These are phyloP conservation scores for Calypte anna DNA, from an alignment of 2,113 vertebrate species.

Conservation along the genomic window DNA sequence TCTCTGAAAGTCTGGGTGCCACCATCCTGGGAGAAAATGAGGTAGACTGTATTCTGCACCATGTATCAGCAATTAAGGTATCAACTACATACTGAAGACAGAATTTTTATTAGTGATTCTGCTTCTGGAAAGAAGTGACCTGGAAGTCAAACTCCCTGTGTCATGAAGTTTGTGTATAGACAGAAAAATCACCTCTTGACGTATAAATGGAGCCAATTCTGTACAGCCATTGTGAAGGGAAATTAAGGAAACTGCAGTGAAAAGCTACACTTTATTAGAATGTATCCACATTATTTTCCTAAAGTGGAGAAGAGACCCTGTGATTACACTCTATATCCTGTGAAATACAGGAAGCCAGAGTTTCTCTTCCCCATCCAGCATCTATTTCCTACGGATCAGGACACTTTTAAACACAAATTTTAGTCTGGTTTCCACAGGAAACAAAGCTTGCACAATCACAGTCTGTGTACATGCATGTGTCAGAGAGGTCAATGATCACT, in stretches of 20 bases:
- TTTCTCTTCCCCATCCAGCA: background rate
- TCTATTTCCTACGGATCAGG: background rate
- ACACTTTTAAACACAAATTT: background rate
- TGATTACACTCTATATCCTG: background rate
- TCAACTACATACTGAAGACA: background rate
- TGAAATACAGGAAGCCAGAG: background rate
- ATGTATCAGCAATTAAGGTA: background rate
- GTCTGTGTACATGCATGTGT: background rate
- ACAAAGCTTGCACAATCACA: background rate
- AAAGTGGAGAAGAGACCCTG: background rate
- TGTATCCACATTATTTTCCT: background rate
- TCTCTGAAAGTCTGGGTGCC: background rate
- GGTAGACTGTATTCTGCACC: background rate
- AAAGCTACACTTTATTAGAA: background rate
- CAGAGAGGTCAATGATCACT: background rate
- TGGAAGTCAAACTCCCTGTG: conserved; percentile 2
- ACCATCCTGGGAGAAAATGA: background rate
- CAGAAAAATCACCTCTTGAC: conserved; percentile 12
- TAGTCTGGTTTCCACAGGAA: background rate
- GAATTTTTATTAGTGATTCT: conserved; percentile 1
- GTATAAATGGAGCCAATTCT: conserved; percentile 11
- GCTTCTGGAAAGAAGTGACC: background rate
- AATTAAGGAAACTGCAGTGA: background rate
- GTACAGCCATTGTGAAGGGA: background rate
- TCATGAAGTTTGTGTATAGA: conserved; percentile 8